A percentile compares a stretch with the other conserved stretches of the same genome.
These are phyloP conservation scores for Drosophila erecta DNA, from an alignment of 1,140 invertebrate species.

Conservation along the genomic window DNA sequence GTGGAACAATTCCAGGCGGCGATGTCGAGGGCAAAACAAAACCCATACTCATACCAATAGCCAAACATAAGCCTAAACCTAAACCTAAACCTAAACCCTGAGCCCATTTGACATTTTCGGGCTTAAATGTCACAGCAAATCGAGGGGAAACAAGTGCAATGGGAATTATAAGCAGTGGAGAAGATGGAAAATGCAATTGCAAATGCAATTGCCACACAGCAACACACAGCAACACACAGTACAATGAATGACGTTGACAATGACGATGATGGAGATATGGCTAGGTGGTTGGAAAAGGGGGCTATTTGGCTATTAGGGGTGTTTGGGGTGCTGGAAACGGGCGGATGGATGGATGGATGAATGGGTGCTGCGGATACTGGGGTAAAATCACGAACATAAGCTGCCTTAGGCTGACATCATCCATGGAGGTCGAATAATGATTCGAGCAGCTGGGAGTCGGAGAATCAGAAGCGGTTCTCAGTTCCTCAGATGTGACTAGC, in stretches of 20 bases:
- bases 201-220: conserved; percentile 23
- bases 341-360: not conserved
- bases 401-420: conserved; percentile 41
- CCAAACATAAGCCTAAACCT: conserved; percentile 34
- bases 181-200: conserved; percentile 49
- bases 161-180: conserved; percentile 35
- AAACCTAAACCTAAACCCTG: conserved; percentile 62
- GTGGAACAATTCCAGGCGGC: conserved; percentile 6
- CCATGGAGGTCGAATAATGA: conserved; percentile 41
- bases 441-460: conserved; percentile 20
- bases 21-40: conserved; percentile 4
- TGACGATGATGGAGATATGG: conserved; percentile 60
- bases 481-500: conserved; percentile 34
- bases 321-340: not conserved
- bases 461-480: conserved; percentile 18
- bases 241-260: conserved; percentile 61
- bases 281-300: conserved; percentile 2
- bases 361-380: conserved; percentile 22
- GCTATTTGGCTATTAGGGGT: not conserved
- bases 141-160: conserved; percentile 60
- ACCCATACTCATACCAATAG: not conserved
- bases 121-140: conserved; percentile 75
- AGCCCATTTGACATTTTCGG: conserved; percentile 81
- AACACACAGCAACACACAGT: conserved; percentile 6
- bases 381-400: conserved; percentile 45